Conservation (phyloP, 2,888 invertebrate genomes). For the Acrobasis consociella region DNA sequence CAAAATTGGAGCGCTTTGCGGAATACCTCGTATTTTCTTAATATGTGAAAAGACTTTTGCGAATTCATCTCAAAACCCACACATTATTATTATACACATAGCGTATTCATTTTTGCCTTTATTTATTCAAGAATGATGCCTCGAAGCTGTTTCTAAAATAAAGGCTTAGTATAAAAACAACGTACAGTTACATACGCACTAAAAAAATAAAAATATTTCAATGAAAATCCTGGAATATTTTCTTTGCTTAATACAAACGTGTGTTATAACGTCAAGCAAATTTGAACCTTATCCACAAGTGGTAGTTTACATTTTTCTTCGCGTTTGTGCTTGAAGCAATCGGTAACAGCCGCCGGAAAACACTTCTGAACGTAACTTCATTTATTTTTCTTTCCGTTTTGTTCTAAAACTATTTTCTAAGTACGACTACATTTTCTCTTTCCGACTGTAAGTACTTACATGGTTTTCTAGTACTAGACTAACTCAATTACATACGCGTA, state of each 20-base stretch:
- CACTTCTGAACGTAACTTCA: neutral
- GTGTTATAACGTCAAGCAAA: neutral
- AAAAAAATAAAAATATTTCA: neutral
- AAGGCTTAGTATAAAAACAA: too few species aligned
- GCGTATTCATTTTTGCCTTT: too few species aligned
- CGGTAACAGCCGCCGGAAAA: neutral
- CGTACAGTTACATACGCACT: neutral
- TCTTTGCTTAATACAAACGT: neutral
- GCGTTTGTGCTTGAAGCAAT: neutral
- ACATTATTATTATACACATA: too few species aligned
- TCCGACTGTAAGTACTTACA: neutral
- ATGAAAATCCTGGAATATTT: neutral
- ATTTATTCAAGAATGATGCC: too few species aligned
- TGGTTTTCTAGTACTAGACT: neutral
- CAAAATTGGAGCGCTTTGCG: too few species aligned
- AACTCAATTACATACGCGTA: neutral
- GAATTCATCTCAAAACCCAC: too few species aligned
- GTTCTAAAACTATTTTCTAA: neutral
- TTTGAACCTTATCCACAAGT: neutral
- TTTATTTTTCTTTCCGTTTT: neutral
- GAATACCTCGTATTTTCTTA: too few species aligned
- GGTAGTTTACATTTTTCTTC: neutral
- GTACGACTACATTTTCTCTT: neutral
- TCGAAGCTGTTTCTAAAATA: too few species aligned
- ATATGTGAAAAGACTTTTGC: too few species aligned